These are phyloP conservation scores for Emydocephalus ijimae DNA, from an alignment of 2,113 vertebrate genomes.

Conservation along the genomic window DNA sequence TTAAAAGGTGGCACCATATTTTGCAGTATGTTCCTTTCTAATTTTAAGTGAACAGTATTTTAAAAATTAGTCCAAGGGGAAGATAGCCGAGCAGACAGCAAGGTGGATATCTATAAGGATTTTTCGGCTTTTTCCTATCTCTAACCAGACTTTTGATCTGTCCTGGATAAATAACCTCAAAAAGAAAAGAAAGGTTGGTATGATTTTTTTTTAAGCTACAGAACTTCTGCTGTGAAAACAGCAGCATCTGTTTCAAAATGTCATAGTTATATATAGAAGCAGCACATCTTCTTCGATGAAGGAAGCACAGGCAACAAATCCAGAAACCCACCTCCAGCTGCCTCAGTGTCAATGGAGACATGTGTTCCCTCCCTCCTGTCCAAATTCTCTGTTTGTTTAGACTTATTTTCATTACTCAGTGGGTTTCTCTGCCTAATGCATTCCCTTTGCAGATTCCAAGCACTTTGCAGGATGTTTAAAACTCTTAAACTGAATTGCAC, in stretches of 20 bases:
- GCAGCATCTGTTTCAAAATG: constrained; percentile 46
- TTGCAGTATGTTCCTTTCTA: neutral
- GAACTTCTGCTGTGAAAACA: constrained; percentile 38
- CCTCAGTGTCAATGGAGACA: neutral
- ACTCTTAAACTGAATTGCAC: neutral
- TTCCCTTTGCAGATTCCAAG: neutral
- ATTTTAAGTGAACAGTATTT: neutral
- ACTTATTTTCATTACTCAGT: neutral
- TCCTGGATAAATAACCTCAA: neutral
- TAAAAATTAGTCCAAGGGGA: neutral
- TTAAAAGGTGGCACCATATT: neutral
- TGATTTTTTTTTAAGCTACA: constrained; percentile 15
- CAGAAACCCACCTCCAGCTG: constrained; percentile 32
- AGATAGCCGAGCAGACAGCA: neutral
- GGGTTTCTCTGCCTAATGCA: neutral
- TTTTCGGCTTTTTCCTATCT: neutral
- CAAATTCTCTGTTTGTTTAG: neutral
- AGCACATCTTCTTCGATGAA: constrained; percentile 11
- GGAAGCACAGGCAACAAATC: constrained; percentile 4
- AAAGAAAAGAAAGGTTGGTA: neutral
- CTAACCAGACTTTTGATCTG: neutral
- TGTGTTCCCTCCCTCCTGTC: neutral
- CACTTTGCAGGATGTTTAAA: neutral
- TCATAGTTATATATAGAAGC: constrained; percentile 50
- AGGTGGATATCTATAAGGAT: neutral